Base-by-base conservation (phyloP, 2,797 vertebrate genomes). In the Lophius americanus region DNA sequence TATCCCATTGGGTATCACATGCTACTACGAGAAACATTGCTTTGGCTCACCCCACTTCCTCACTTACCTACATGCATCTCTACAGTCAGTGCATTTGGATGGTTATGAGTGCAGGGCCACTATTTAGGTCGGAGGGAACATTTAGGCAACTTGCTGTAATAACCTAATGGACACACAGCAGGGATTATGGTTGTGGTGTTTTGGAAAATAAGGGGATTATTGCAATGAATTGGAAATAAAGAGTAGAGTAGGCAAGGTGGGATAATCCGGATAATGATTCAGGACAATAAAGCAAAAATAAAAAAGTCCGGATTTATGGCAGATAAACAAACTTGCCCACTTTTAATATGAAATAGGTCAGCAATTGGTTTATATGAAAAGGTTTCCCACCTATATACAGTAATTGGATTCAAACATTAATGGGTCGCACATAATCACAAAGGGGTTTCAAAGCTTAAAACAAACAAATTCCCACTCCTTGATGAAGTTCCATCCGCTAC, bases 191-290 rank as follows among this genome's bases (percentile, higher is more conserved):
- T 69, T 76, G 75, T 46, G 64, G 72, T 57, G 56, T 71, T 74
- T 59, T 9, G 68, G 59, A 35, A 59, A 83, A 68, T 60, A 65
- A 57, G 51, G 54, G 75, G 88, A 89, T 91, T 89, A 84, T 54
- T 73, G 66, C 72, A 68, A 75, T 66, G 69, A 54, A 89, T 70
- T 73, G 70, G 55, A 71, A 64, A 63, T 78, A 39, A 78, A 70
- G 42, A 51, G 8, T 39, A 35, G 51, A 65, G 51, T 37, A 33
- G 37, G 33, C 51, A 37, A 70, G 74, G 68, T 60, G 51, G 53
- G 35, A 68, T 54, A 53, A 81, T 73, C 64, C 67, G 43, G 3
- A 41, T 37, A 14, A 49, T 59, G 43, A 57, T 74, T 68, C 11
- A 63, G 44, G n/a, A 66, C 44, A 60, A 51, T 42, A 50, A 74